Evolutionary conservation across 2,113 vertebrate species (phyloP), one percentile per base, ranked within the genome.

Genomic region (Albula goreensis): DNA sequence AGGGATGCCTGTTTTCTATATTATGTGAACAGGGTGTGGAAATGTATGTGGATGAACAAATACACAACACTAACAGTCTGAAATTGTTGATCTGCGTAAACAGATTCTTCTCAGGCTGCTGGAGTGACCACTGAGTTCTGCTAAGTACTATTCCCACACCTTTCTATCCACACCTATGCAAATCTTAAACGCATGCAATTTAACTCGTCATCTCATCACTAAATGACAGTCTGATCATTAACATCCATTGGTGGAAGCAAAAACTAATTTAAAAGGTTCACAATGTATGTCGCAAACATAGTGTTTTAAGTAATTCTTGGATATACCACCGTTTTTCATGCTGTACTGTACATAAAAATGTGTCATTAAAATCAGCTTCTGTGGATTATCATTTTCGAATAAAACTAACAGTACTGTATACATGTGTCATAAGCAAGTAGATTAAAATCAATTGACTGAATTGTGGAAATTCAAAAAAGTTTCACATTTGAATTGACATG

Each of bases 101-200:
- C 50, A 51, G 6, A 6, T 13, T 12, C 81, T 13, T 11, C 53
- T 31, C 19, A 5, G 5, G 17, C 77, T 2, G 25, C n/a, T 50
- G 51, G 31, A 19, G 15, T 78, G 83, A 77, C 66, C n/a, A 31
- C 66, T 51, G 66, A 70, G 78, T 85, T 80, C 41, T 60, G 79
- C 57, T 13, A 13, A 51, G 48, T 88, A 52, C 50, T 22, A 48
- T 83, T n/a, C 84, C 74, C 70, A 79, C 78, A 81, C 83, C 77
- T 84, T 88, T 84, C 80, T 74, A 87, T 83, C 85, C 78, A 85
- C 85, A 89, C 83, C 89, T 89, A 90, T 91, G 89, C 89, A 91
- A 90, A 90, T 57, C 87, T 52, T 57, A 81, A 85, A 66, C 49
- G 31, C 83, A 82, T 80, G 85, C 85, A 88, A 60, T 52, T 57